Evolutionary conservation across 2,113 vertebrate species (phyloP).

Genomic region (Leucoraja erinaceus): DNA sequence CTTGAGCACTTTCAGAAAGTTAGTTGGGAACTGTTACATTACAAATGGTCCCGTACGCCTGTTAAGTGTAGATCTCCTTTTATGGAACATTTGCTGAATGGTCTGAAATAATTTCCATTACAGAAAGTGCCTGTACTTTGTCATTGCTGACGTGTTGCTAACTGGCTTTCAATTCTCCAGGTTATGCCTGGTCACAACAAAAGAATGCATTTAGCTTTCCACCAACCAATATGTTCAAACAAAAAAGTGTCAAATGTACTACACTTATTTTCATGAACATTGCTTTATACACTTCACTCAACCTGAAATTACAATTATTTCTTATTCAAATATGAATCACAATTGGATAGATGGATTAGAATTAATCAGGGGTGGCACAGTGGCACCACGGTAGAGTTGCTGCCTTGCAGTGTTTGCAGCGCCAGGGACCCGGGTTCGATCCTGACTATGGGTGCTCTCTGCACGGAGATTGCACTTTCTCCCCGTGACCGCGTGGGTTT

Average conservation of each 20-base stretch:
- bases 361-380: too few species aligned
- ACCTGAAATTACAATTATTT: not conserved
- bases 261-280: not conserved
- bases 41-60: not conserved
- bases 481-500: too few species aligned
- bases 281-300: not conserved
- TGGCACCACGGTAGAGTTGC: too few species aligned
- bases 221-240: not conserved
- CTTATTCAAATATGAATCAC: not conserved
- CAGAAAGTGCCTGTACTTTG: not conserved
- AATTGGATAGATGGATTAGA: not conserved
- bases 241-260: not conserved
- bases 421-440: too few species aligned
- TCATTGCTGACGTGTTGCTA: not conserved
- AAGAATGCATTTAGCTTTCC: not conserved
- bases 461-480: too few species aligned
- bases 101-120: constrained; percentile 12
- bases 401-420: too few species aligned
- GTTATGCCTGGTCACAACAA: not conserved
- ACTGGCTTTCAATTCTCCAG: not conserved
- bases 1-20: not conserved
- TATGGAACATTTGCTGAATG: not conserved
- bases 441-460: too few species aligned
- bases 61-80: not conserved
- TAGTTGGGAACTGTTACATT: not conserved